Base-by-base conservation (phyloP, 2,888 invertebrate species). In the Mimas tiliae region DNA sequence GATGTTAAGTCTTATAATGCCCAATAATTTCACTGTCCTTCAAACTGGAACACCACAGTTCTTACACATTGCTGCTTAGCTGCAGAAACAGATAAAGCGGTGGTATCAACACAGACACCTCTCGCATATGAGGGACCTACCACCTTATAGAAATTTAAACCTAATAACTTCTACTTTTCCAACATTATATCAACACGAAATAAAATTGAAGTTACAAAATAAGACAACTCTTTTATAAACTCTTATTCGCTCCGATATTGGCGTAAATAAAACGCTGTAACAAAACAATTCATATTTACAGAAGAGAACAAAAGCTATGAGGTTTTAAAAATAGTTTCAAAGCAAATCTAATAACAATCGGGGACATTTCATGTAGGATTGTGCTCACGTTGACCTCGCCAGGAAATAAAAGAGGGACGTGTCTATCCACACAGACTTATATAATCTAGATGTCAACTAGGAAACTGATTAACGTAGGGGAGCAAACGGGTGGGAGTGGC, bases 401-500 rank as follows among this genome's bases (percentile, higher is more conserved):
- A 69, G 72, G 71, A 85, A 85, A 82, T 86, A 86, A 84, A 83
- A 79, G 75, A 78, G 70, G 71, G 74, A 73, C 69, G 69, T 77
- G 74, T 80, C 70, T 79, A 81, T 78, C 80, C 76, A 85, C 80
- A 76, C 74, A 74, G 80, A 82, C 76, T 79, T 84, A 84, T 79
- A 82, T 80, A 83, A 85, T 86, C 84, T 86, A 86, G 87, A 87
- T 82, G 82, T 79, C 77, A 79, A 80, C 80, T 78, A 84, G 81
- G 84, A 87, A 86, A 84, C 89, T 92, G 90, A 92, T 91, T 90
- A 90, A 87, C 86, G 87, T 71, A 78, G 78, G 79, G 81, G 81
- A 79, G 81, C 79, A 74, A 82, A 78, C 80, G 75, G 74, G 77
- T 71, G 71, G 69, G 47, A 51, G 58, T 48, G 76, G 82, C 81